A percentile compares a stretch with the other conserved stretches of the same genome.
Evolutionary conservation across 2,888 invertebrate genomes (phyloP).

Genomic region (Acanthosepion lycidas): DNA sequence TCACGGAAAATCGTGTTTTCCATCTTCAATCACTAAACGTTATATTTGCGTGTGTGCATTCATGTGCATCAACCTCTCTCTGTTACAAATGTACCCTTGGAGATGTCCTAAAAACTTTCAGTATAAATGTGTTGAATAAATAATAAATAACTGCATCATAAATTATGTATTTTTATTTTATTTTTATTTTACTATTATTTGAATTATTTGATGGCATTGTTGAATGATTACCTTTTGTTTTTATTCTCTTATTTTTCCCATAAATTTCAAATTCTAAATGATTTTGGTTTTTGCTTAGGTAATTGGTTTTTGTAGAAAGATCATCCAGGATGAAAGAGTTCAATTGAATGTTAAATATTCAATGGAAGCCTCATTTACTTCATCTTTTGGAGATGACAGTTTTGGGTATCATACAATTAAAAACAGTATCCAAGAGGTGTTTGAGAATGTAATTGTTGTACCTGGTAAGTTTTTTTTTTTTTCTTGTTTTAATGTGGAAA

Average conservation of each 20-base stretch:
- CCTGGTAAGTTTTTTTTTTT: slow-evolving; percentile 70
- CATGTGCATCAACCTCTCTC: no score
- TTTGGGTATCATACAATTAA: slow-evolving; percentile 75
- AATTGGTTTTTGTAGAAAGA: slow-evolving; percentile 67
- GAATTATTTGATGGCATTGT: no score
- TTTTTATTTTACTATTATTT: no score
- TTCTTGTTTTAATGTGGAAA: not conserved
- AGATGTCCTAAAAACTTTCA: no score
- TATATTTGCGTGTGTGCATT: no score
- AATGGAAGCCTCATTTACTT: slow-evolving; percentile 73
- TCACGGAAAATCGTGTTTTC: no score
- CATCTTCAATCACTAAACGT: no score
- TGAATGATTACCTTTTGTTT: not conserved
- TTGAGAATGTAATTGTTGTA: slow-evolving; percentile 72
- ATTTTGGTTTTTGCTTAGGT: slow-evolving; percentile 59
- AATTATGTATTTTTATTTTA: no score
- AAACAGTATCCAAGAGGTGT: slow-evolving; percentile 75
- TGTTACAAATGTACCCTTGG: no score
- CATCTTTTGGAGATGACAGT: slow-evolving; percentile 72
- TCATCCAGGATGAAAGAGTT: slow-evolving; percentile 73
- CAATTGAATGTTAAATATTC: slow-evolving; percentile 65
- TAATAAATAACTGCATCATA: no score
- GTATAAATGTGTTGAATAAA: no score
- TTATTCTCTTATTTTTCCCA: not conserved
- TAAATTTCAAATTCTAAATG: not conserved